Evolutionary conservation across 1,140 invertebrate genomes (phyloP), one percentile per base, ranked within the genome.

Genomic region (Drosophila saltans): DNA sequence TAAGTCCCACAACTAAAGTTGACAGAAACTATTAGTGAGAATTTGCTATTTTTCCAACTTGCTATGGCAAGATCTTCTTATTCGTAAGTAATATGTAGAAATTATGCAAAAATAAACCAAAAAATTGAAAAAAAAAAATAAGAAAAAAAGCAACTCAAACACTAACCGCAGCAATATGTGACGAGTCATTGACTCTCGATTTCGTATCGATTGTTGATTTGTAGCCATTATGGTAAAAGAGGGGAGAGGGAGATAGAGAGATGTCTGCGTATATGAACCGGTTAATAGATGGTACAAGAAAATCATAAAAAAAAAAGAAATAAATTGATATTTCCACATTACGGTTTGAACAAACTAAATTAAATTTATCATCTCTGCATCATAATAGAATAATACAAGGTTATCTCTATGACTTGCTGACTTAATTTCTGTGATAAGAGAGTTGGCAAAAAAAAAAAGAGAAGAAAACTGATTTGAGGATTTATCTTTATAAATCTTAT

Each of bases 21-120:
- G 91, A 28, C 82, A 92, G n/a, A 92, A 94, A 68, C 92, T 92
- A 33, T 80, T 95, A 24, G 93, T 91, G 10, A 94, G 94, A 79
- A 93, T 93, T 55, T 84, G 78, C 73, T 70, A 88, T 36, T 57
- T 86, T 77, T 74, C 67, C 60, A 26, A 8, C 21, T 24, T 8
- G 9, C 59, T 33, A 26, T 41, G 39, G 52, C 21, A 66, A 75
- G 26, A 72, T 65, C 43, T 40, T 39, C 41, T 36, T 64, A 70
- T 55, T 2, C 57, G 21, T 9, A 36, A 4, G 33, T 36, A 36
- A 36, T 36, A 36, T 36, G 8, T 67, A 36, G 21, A 39, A 66
- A 77, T 77, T 57, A 77, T 77, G 61, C 57, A 59, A 59, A 59
- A 59, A 61, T 43, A 75, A 66, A 57, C 33, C 33, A 36, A 36